Percentiles rank a stretch among this genome's conserved stretches.
These are phyloP conservation scores for Bombyx huttoni DNA, from an alignment of 2,888 invertebrate species.

Conservation along the genomic window DNA sequence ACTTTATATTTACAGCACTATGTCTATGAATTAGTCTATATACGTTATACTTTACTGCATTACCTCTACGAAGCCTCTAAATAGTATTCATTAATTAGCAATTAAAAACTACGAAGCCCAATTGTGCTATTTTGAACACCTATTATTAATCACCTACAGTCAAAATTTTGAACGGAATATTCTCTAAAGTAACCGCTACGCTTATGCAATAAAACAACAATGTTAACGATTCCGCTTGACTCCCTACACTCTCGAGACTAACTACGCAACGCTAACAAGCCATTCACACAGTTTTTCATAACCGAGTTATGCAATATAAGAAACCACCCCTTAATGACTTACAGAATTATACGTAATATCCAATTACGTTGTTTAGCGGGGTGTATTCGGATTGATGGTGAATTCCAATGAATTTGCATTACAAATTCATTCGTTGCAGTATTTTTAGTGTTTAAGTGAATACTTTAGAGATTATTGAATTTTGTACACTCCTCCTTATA, in stretches of 20 bases:
- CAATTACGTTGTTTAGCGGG: constrained; percentile 13
- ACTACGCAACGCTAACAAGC: constrained; percentile 57
- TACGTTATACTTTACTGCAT: too few relatives aligned
- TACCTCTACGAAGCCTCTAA: too few relatives aligned
- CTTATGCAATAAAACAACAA: constrained; percentile 3
- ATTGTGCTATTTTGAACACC: neutral
- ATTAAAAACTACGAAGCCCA: neutral
- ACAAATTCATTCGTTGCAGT: constrained; percentile 2
- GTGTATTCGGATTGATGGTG: constrained; percentile 18
- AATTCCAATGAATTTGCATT: constrained; percentile 20
- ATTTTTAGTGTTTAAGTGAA: too few relatives aligned
- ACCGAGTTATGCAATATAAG: constrained; percentile 41
- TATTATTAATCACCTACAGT: too few relatives aligned
- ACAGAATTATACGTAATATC: constrained; percentile 43
- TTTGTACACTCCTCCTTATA: too few relatives aligned
- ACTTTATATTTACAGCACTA: too few relatives aligned
- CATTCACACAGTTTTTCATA: constrained; percentile 51
- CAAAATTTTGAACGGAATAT: neutral
- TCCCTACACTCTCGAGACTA: constrained; percentile 35
- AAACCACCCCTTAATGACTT: constrained; percentile 42
- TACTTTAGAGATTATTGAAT: too few relatives aligned
- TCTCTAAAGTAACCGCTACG: constrained; percentile 13
- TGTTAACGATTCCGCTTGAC: constrained; percentile 33
- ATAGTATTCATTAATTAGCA: too few relatives aligned
- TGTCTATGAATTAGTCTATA: too few relatives aligned